Percentiles rank a stretch among this genome's conserved stretches.
Conservation (phyloP, 2,797 vertebrate species). For the Limnodromus scolopaceus region DNA sequence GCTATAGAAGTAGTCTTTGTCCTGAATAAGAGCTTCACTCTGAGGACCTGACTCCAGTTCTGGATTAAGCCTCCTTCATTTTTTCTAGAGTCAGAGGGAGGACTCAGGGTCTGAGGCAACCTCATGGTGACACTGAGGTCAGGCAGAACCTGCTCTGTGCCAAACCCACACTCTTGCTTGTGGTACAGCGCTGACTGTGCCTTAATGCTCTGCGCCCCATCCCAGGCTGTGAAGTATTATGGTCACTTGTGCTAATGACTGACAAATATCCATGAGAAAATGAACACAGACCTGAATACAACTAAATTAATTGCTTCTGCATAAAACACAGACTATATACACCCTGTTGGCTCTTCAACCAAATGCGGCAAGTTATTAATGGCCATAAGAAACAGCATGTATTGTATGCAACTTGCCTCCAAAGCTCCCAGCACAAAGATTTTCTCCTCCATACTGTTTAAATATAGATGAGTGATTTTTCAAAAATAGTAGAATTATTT, state of each 20-base stretch:
- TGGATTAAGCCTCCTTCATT: background rate
- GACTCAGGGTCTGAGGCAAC: rapidly evolving
- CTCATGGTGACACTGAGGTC: rapidly evolving
- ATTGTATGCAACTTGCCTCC: background rate
- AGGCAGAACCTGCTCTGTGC: background rate
- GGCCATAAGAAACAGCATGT: background rate
- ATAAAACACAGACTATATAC: background rate
- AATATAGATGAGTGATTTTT: conserved; percentile 72
- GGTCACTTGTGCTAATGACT: too few species aligned
- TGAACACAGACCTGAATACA: background rate
- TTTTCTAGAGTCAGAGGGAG: background rate
- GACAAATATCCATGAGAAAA: background rate
- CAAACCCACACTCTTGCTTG: rapidly evolving
- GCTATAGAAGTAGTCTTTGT: background rate
- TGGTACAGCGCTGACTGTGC: background rate
- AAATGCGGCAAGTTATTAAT: background rate
- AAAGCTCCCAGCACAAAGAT: background rate
- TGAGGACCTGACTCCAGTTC: background rate
- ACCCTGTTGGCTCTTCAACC: background rate
- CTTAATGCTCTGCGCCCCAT: rapidly evolving
- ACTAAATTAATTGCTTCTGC: background rate
- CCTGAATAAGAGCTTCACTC: background rate
- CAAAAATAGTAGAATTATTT: conserved; percentile 60
- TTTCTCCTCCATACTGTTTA: conserved; percentile 44
- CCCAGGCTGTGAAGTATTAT: rapidly evolving